Percentiles rank a stretch among this genome's conserved stretches.
Evolutionary conservation across 64 coral and sea anemone species (phyloP).

Genomic region (Pocillopora damicornis): DNA sequence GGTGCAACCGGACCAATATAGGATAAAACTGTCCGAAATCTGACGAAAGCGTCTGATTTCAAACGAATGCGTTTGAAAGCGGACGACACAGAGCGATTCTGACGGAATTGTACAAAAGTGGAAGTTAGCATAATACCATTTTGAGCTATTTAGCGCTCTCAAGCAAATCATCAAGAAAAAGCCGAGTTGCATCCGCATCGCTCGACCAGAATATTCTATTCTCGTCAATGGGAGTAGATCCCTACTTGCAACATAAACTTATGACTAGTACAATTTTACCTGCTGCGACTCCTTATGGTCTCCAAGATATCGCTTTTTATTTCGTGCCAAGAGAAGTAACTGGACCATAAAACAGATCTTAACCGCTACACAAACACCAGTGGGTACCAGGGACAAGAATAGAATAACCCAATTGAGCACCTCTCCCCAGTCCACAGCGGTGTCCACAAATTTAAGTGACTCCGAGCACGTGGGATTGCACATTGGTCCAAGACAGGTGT

Average conservation of each 20-base stretch:
- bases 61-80: too few relatives aligned
- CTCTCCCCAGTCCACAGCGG: constrained; percentile 10
- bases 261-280: background rate
- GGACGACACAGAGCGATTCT: too few relatives aligned
- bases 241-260: background rate
- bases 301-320: background rate
- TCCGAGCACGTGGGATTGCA: constrained; percentile 39
- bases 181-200: too few relatives aligned
- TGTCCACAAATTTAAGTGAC: constrained; percentile 1
- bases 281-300: background rate
- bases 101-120: too few relatives aligned
- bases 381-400: constrained; percentile 4
- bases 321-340: background rate
- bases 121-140: too few relatives aligned
- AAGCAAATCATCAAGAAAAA: too few relatives aligned
- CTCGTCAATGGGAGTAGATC: background rate
- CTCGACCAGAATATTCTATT: too few relatives aligned
- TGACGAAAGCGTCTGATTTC: too few relatives aligned
- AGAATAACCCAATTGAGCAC: background rate
- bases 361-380: background rate
- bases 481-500: constrained; percentile 25
- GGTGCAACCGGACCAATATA: too few relatives aligned
- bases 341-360: constrained; percentile 7
- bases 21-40: too few relatives aligned
- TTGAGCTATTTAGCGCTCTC: too few relatives aligned